Base-by-base conservation (phyloP, 2,888 invertebrate species). In the Pristionchus mayeri region DNA sequence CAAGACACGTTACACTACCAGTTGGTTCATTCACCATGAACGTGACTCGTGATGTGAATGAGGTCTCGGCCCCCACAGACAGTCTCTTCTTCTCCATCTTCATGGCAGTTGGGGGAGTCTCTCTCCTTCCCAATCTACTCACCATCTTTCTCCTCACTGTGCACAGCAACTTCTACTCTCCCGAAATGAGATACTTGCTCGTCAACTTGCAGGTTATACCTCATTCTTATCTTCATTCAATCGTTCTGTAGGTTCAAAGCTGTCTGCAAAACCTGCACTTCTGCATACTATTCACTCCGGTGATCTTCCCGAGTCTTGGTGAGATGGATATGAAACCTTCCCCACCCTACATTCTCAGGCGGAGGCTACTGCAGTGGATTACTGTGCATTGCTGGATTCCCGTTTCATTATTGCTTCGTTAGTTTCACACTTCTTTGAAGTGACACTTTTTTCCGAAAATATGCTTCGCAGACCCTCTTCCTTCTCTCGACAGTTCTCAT, bases 381-480 rank as follows among this genome's bases (percentile, higher is more conserved):
- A 0, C 7, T 67, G 21, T 67, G 67, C 37, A 37, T 67, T 4
- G 7, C 40, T 21, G 67, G 67, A 0, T 37, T 67, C 21, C 67
- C 67, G 4, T 67, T 67, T 9, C 67, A 67, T 21, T 67, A 67
- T 9, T 67, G 37, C 37, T 67, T 67, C n/a, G 67, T 67, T 0
- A 37, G 67, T n/a, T n/a, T 37, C 27, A 18, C n/a, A 37, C 6
- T 37, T 0, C 3, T 1, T 2, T 34, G 3, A n/a, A 67, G 30
- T 1, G 1, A 1, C n/a, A 18, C 3, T 18, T 0, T 27, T n/a
- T 67, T 67, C 37, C n/a, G n/a, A n/a, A n/a, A n/a, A n/a, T n/a
- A n/a, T n/a, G n/a, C n/a, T n/a, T n/a, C n/a, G n/a, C n/a, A 67
- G 67, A 67, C 67, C 18, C n/a, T 67, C 21, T 67, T 67, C 40